These are phyloP conservation scores for Drosophila grimshawi DNA, from an alignment of 1,140 invertebrate genomes.

Conservation along the genomic window DNA sequence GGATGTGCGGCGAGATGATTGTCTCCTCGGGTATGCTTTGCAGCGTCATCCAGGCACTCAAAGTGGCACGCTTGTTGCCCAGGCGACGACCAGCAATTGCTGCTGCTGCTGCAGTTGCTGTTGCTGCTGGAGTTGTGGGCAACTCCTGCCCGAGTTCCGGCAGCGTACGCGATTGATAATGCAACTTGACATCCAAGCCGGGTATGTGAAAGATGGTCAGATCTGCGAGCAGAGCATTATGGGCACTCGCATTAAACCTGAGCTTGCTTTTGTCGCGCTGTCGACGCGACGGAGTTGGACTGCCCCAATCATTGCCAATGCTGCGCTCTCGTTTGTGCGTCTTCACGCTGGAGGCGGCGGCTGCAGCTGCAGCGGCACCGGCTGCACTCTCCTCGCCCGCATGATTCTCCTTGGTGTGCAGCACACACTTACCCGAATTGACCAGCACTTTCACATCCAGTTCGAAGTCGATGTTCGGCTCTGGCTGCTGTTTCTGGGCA, in stretches of 20 bases:
- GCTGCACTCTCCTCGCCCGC: constrained; percentile 89
- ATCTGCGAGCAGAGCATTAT: constrained; percentile 88
- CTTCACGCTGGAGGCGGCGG: constrained; percentile 59
- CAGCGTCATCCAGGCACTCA: constrained; percentile 98
- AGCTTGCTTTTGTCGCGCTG: constrained; percentile 85
- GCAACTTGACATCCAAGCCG: constrained; percentile 96
- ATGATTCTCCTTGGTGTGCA: constrained; percentile 94
- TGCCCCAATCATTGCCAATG: constrained; percentile 84
- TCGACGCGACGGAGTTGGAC: constrained; percentile 85
- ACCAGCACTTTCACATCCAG: constrained; percentile 98
- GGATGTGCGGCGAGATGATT: constrained; percentile 96
- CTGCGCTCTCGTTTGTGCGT: constrained; percentile 80
- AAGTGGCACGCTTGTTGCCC: constrained; percentile 94
- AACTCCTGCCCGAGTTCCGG: constrained; percentile 85
- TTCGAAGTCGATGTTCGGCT: constrained; percentile 98
- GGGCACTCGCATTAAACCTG: constrained; percentile 75
- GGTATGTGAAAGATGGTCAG: constrained; percentile 97
- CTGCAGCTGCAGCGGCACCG: constrained; percentile 85
- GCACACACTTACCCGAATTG: constrained; percentile 97
- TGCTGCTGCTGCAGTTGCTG: constrained; percentile 66
- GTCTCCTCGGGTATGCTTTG: constrained; percentile 98
- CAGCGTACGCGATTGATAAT: constrained; percentile 94
- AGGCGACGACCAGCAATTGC: constrained; percentile 83
- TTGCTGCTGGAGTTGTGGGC: constrained; percentile 4
- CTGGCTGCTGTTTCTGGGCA: constrained; percentile 87